These are phyloP conservation scores for Octonoba sinensis DNA, from an alignment of 2,888 invertebrate species.

Conservation along the genomic window DNA sequence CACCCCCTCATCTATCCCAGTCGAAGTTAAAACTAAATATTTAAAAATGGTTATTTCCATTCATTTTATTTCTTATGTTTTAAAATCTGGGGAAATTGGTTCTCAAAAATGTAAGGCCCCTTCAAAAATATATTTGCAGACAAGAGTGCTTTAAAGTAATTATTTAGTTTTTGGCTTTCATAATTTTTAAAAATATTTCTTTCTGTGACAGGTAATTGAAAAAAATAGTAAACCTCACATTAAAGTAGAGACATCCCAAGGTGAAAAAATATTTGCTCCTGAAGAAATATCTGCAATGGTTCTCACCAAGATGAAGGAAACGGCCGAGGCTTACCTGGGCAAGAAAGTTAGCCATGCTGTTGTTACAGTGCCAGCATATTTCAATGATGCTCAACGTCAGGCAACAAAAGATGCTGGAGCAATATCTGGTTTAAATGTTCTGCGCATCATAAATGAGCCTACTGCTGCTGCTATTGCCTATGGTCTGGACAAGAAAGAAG, in stretches of 20 bases:
- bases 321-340: conserved; percentile 95
- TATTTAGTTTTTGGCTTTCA: not conserved
- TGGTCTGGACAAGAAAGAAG: conserved; percentile 95
- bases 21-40: too few species aligned
- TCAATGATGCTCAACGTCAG: conserved; percentile 99
- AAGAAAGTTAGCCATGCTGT: conserved; percentile 91
- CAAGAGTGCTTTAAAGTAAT: not conserved
- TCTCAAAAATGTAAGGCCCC: too few species aligned
- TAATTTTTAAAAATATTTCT: not conserved
- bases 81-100: too few species aligned
- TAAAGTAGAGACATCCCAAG: conserved; percentile 84
- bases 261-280: conserved; percentile 92
- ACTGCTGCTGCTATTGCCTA: conserved; percentile 98
- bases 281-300: conserved; percentile 99
- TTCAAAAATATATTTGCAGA: too few species aligned
- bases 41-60: too few species aligned
- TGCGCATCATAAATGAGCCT: conserved; percentile 98
- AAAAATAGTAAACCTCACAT: conserved; percentile 96
- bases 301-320: conserved; percentile 96
- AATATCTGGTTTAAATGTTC: conserved; percentile 90
- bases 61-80: too few species aligned
- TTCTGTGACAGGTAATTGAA: conserved; percentile 78
- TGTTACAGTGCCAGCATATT: conserved; percentile 97
- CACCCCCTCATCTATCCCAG: too few species aligned
- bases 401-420: conserved; percentile 98